Base-by-base conservation (phyloP, 2,113 vertebrate species). In the Hirundichthys speculiger region DNA sequence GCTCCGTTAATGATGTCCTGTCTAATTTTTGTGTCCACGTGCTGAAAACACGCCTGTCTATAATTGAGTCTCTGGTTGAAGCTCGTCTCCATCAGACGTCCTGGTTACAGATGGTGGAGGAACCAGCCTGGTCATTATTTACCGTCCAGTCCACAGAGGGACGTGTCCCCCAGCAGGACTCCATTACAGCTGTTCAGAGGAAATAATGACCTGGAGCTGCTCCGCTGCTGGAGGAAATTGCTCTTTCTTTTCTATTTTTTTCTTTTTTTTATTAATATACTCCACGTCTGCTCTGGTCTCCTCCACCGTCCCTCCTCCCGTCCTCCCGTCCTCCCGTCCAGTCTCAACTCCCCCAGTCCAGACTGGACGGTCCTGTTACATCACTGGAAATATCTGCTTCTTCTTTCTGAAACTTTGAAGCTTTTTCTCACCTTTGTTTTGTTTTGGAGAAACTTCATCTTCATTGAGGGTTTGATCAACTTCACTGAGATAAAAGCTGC, bases 201-300 rank as follows among this genome's bases (percentile, higher is more conserved):
- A 92, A 92, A 92, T 91, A 92, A 93, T 85, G 87, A 91, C 91
- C 87, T 92, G 79, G 90, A 90, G 92, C 90, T 93, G 86, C 90
- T 93, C 88, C 91, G 86, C 91, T 90, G 89, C 87, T 84, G 77
- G 92, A 94, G 90, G 83, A 95, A 95, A 94, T 86, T 93, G 83
- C 89, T 83, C 74, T 86, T 85, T 86, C 75, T 73, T 66, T 80
- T 79, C 39, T 68, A n/a, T 24, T 47, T 18, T 54, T 54, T n/a
- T n/a, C n/a, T n/a, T 16, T 57, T 57, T 78, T 72, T 58, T 80
- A 72, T 78, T 91, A 92, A 93, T 92, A 91, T 88, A 90, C 86
- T 92, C 90, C 46, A 20, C 55, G 83, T 92, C 83, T 85, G 56
- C 70, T 51, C 25, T 27, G 48, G 21, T 56, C 56, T 58, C 59